A percentile compares a stretch with the other conserved stretches of the same genome.
Conservation (phyloP, 2,888 invertebrate species). For the Yponomeuta sedellus region DNA sequence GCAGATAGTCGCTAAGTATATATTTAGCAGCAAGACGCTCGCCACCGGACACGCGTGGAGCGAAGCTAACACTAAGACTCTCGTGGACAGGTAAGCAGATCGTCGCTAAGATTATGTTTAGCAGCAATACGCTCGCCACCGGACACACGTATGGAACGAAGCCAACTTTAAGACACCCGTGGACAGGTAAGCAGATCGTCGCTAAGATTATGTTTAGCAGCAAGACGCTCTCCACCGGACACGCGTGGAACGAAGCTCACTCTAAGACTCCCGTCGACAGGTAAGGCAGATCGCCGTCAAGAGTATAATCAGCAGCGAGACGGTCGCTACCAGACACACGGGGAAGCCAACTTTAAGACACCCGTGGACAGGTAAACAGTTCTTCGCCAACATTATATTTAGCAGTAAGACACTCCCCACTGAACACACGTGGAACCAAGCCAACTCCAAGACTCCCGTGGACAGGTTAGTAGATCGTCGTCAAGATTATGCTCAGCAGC, state of each 20-base stretch:
- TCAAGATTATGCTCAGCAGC: no score
- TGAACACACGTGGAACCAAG: no score
- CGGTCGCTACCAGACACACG: no score
- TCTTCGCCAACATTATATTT: no score
- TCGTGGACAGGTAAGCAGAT: conserved; percentile 61
- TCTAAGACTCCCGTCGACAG: conserved; percentile 68
- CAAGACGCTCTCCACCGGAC: conserved; percentile 65
- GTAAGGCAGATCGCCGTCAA: no score
- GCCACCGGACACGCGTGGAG: conserved; percentile 70
- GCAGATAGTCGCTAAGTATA: conserved; percentile 62
- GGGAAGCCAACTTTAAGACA: no score
- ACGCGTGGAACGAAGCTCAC: conserved; percentile 68
- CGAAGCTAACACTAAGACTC: conserved; percentile 65
- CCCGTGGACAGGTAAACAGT: no score
- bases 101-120: conserved; percentile 69
- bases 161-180: conserved; percentile 66
- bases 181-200: conserved; percentile 54
- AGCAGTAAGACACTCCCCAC: no score
- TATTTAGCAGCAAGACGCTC: conserved; percentile 66
- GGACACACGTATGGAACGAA: conserved; percentile 70
- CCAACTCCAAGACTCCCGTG: no score
- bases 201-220: conserved; percentile 70
- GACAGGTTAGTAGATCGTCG: no score
- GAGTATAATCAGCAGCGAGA: no score
- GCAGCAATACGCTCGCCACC: conserved; percentile 64